phyloP scores from a whole-genome alignment of 2,888 invertebrate genomes.

The Proisotoma minuta region DNA sequence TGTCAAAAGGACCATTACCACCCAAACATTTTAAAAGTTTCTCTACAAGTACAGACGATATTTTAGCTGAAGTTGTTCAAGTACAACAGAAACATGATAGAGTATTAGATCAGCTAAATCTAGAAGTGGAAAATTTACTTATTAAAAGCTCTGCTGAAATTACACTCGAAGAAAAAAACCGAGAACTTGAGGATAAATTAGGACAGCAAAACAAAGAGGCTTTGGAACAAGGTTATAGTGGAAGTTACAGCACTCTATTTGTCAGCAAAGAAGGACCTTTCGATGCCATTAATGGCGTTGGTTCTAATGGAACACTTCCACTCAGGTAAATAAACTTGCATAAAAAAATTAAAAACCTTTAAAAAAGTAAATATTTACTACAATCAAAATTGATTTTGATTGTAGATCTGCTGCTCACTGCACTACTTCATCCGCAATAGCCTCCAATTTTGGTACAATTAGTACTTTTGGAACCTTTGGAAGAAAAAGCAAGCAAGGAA shows the following conservation, averaged over 20 bases:
- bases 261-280: not conserved
- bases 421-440: not conserved
- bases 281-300: no score
- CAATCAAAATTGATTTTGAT: no score
- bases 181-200: constrained; percentile 5
- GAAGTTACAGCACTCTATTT: not conserved
- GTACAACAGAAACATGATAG: constrained; percentile 44
- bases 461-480: not conserved
- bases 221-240: not conserved
- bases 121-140: constrained; percentile 46
- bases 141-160: constrained; percentile 38
- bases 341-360: not conserved
- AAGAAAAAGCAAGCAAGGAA: not conserved
- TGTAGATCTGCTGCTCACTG: no score
- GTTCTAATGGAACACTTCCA: not conserved
- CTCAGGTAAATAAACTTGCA: not conserved
- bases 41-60: constrained; percentile 44
- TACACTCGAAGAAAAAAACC: constrained; percentile 14
- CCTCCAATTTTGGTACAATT: not conserved
- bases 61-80: constrained; percentile 46
- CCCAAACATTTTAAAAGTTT: constrained; percentile 44
- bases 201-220: not conserved
- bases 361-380: not conserved
- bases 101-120: constrained; percentile 44
- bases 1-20: not conserved